Conservation (phyloP, 2,113 vertebrate species). For the Onychostoma macrolepis region DNA sequence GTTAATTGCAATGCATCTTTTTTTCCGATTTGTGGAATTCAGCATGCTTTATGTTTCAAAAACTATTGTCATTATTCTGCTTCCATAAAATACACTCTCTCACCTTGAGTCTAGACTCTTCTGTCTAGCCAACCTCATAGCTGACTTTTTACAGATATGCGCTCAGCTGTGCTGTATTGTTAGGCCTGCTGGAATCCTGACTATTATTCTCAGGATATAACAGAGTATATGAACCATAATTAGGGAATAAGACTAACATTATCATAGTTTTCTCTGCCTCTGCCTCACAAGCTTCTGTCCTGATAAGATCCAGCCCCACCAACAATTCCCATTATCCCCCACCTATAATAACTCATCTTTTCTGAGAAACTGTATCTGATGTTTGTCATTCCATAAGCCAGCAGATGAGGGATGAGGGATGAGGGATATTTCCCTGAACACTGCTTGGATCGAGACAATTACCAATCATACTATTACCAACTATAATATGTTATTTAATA, state of each 20-base stretch:
- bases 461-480: background rate
- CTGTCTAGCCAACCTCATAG: background rate
- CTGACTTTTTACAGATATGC: background rate
- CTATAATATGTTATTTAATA: background rate
- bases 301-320: background rate
- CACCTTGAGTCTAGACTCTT: background rate
- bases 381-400: background rate
- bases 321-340: background rate
- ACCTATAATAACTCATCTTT: background rate
- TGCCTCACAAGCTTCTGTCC: background rate
- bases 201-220: constrained; percentile 1
- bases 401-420: background rate
- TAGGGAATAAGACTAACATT: background rate
- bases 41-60: too few species aligned
- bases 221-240: background rate
- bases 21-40: too few species aligned
- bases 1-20: too few species aligned
- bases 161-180: constrained; percentile 7
- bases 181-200: background rate
- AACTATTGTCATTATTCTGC: too few species aligned
- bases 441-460: background rate
- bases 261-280: background rate
- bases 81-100: background rate
- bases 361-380: background rate
- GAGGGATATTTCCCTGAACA: background rate